Conservation (phyloP, 2,113 vertebrate genomes). For the Triplophysa tibetana region DNA sequence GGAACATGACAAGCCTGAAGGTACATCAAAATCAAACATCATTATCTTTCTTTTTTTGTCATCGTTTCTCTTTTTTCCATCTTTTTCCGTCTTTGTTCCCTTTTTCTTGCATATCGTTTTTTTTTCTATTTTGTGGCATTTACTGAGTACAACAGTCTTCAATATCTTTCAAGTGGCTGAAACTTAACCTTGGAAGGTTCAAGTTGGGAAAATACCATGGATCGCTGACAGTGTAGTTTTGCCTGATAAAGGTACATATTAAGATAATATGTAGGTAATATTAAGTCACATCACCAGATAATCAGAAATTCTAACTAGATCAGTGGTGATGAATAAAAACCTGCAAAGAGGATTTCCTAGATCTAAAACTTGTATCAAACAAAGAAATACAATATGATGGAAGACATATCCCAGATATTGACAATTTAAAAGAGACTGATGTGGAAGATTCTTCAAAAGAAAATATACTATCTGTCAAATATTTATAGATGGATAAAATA, state of each 20-base stretch:
- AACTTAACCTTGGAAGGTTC: neutral
- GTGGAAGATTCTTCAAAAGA: slow-evolving; percentile 2
- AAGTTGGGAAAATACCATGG: neutral
- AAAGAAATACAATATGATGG: neutral
- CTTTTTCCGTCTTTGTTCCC: neutral
- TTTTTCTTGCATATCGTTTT: neutral
- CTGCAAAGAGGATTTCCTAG: neutral
- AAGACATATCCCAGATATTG: neutral
- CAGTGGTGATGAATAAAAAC: slow-evolving; percentile 27
- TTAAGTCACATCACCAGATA: slow-evolving; percentile 6
- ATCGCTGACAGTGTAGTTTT: slow-evolving; percentile 49
- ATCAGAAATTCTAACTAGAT: slow-evolving; percentile 49
- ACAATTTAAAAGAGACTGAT: neutral
- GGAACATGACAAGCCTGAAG: slow-evolving; percentile 62
- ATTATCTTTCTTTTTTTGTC: neutral
- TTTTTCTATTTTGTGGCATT: neutral
- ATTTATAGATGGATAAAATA: neutral
- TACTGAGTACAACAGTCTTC: neutral
- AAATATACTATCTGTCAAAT: neutral
- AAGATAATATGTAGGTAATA: too few relatives aligned
- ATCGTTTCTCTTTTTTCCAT: neutral
- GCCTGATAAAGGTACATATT: neutral
- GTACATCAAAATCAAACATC: slow-evolving; percentile 53
- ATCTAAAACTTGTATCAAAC: neutral
- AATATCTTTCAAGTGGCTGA: slow-evolving; percentile 26